A percentile compares a stretch with the other conserved stretches of the same genome.
Evolutionary conservation across 1,140 invertebrate species (phyloP).

Genomic region (Trichonephila clavipes): DNA sequence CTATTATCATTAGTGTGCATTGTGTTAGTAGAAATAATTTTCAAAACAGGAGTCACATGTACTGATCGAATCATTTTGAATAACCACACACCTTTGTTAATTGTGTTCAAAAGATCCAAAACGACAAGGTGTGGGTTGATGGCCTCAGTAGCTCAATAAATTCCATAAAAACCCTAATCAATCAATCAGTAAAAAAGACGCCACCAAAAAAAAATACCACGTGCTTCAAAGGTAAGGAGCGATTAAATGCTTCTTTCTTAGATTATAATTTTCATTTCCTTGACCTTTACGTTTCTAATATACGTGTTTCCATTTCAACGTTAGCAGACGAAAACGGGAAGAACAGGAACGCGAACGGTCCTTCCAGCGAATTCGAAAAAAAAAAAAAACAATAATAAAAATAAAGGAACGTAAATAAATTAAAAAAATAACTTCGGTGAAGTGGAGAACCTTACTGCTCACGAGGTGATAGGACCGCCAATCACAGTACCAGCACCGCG

Average conservation of each 20-base stretch:
- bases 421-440: slow-evolving; percentile 17
- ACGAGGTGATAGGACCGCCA: slow-evolving; percentile 51
- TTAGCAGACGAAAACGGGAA: slow-evolving; percentile 37
- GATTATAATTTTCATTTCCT: slow-evolving; percentile 13
- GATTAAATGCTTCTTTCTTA: not conserved
- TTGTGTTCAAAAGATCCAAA: no score
- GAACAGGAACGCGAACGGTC: slow-evolving; percentile 21
- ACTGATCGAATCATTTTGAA: no score
- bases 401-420: not conserved
- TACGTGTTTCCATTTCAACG: not conserved
- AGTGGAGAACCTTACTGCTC: slow-evolving; percentile 17
- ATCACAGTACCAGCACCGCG: slow-evolving; percentile 46
- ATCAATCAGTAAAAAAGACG: no score
- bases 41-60: no score
- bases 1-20: no score
- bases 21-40: no score
- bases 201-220: not conserved
- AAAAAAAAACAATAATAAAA: not conserved
- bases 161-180: no score
- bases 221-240: not conserved
- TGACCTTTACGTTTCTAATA: slow-evolving; percentile 4
- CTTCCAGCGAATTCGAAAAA: slow-evolving; percentile 14
- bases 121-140: no score
- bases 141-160: no score
- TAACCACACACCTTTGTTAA: no score